Percentiles rank a stretch among this genome's conserved stretches.
phyloP scores from a whole-genome alignment of 2,113 vertebrate species.

The Podarcis raffonei region DNA sequence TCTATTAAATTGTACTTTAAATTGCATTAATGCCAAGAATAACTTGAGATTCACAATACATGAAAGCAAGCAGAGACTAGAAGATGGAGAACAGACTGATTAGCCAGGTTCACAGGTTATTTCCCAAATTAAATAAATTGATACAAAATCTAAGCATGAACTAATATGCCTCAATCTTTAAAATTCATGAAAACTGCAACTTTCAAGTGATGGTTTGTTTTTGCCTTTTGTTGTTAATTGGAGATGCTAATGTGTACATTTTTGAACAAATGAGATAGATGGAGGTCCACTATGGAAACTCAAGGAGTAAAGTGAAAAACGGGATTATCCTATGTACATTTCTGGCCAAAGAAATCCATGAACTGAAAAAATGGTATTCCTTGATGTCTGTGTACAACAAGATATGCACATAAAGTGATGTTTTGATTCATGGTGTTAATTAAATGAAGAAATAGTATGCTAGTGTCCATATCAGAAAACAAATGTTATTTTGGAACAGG shows the following conservation, averaged over 20 bases:
- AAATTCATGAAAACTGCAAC: neutral
- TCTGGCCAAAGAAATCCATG: neutral
- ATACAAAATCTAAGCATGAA: neutral
- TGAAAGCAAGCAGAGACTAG: neutral
- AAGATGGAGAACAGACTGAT: neutral
- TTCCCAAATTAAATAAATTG: neutral
- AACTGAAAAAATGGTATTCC: neutral
- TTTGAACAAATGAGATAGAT: neutral
- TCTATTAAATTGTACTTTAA: too few species aligned
- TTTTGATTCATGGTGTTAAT: neutral
- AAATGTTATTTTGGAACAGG: neutral
- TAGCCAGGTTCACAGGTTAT: neutral
- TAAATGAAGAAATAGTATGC: neutral
- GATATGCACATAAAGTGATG: neutral
- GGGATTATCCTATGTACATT: neutral
- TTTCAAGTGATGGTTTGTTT: neutral
- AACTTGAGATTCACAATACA: neutral
- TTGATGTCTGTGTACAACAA: neutral
- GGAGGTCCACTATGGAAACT: neutral
- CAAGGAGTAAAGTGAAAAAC: neutral
- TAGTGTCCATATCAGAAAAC: neutral
- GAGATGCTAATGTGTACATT: neutral
- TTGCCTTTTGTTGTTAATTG: neutral
- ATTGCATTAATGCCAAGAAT: neutral
- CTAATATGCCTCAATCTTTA: neutral